Evolutionary conservation across 2,797 vertebrate species (phyloP).

Genomic region (Avahi laniger): DNA sequence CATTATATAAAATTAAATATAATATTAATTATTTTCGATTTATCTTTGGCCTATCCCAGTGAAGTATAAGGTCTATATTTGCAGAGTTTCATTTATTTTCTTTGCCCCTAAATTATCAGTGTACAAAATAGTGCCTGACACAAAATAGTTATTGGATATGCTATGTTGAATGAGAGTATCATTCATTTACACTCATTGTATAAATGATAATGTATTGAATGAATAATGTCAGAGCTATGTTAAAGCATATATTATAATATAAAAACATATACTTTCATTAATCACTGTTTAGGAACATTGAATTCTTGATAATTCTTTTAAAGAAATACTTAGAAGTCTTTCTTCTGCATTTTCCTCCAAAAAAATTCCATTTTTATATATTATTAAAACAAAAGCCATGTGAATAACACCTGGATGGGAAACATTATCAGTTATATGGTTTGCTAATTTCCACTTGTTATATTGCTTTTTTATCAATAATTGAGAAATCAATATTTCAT

Average conservation of each 20-base stretch:
- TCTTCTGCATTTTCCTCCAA: background rate
- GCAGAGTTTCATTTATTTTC: background rate
- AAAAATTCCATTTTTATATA: background rate
- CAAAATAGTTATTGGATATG: background rate
- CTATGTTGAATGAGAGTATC: background rate
- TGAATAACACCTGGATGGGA: background rate
- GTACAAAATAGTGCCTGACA: background rate
- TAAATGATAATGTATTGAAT: background rate
- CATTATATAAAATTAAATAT: background rate
- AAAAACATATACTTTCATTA: background rate
- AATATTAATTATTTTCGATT: background rate
- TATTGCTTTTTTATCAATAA: background rate
- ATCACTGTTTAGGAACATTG: background rate
- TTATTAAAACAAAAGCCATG: background rate
- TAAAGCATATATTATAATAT: background rate
- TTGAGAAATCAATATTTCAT: background rate
- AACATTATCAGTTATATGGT: background rate
- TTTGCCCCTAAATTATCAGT: background rate
- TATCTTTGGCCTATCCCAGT: background rate
- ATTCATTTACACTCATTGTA: background rate
- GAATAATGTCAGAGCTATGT: background rate
- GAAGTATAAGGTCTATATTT: background rate
- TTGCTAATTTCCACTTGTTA: background rate
- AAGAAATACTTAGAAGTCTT: background rate
- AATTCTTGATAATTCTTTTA: background rate